Percentiles rank a stretch among this genome's conserved stretches.
These are phyloP conservation scores for Odocoileus hemionus DNA, from an alignment of 2,113 vertebrate genomes.

Conservation along the genomic window DNA sequence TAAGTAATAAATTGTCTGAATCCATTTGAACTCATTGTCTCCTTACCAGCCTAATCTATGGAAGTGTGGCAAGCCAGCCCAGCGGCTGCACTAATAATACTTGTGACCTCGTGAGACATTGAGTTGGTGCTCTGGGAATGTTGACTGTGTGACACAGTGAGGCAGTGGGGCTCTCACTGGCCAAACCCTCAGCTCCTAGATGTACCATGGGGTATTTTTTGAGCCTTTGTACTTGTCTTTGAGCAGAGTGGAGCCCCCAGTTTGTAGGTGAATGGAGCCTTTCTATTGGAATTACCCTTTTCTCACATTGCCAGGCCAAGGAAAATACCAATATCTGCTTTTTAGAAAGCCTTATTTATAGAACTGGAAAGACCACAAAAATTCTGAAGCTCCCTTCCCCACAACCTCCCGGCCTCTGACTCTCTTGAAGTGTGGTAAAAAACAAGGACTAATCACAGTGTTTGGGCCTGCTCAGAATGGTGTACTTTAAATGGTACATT, in stretches of 20 bases:
- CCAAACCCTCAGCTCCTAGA: neutral
- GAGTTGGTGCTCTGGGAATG: neutral
- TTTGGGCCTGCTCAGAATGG: constrained; percentile 13
- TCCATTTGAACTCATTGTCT: neutral
- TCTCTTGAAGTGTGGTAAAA: neutral
- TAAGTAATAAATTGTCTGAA: neutral
- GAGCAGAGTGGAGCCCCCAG: neutral
- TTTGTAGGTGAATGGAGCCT: neutral
- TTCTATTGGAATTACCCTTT: constrained; percentile 22
- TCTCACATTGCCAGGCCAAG: neutral
- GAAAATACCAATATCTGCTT: neutral
- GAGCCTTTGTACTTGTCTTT: neutral
- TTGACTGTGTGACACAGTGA: neutral
- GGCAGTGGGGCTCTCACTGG: neutral
- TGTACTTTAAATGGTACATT: neutral
- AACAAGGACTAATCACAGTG: neutral
- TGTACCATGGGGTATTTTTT: neutral
- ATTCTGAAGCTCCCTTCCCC: neutral
- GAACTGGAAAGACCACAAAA: neutral
- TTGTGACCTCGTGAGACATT: neutral
- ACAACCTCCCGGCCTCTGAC: neutral
- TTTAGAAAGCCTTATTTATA: neutral
- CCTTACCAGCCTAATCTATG: neutral
- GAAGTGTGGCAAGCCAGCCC: neutral
- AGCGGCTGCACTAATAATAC: neutral